Conservation (phyloP, 1,140 invertebrate species). For the Drosophila tristis region DNA sequence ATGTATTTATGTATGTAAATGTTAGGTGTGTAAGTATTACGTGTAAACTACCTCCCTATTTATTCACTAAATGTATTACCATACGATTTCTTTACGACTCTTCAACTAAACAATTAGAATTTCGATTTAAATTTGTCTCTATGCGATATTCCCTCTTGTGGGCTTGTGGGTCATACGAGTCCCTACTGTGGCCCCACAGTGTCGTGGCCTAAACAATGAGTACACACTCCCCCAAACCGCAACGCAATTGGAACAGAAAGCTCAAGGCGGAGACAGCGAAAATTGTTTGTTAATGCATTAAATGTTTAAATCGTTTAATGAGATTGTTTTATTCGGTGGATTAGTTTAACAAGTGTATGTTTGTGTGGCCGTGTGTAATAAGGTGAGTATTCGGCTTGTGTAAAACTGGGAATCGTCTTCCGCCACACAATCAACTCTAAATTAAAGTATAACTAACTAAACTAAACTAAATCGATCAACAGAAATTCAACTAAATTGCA, state of each 20-base stretch:
- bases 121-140: conserved; percentile 76
- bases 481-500: conserved; percentile 78
- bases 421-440: conserved; percentile 67
- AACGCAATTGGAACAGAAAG: conserved; percentile 53
- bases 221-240: conserved; percentile 38
- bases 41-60: conserved; percentile 31
- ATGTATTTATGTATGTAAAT: conserved; percentile 23
- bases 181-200: conserved; percentile 44
- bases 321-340: conserved; percentile 81
- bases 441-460: conserved; percentile 78
- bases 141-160: conserved; percentile 16
- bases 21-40: conserved; percentile 21
- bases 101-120: conserved; percentile 79
- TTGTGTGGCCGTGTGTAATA: conserved; percentile 24
- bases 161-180: conserved; percentile 3
- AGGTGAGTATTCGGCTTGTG: conserved; percentile 21
- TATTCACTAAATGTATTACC: conserved; percentile 63
- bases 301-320: conserved; percentile 70
- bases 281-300: conserved; percentile 37
- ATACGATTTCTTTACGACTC: conserved; percentile 54
- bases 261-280: conserved; percentile 64
- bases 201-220: conserved; percentile 62
- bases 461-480: conserved; percentile 73
- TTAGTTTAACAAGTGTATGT: conserved; percentile 80
- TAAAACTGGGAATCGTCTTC: conserved; percentile 59